Evolutionary conservation across 2,113 vertebrate species (phyloP).

Genomic region (Paramisgurnus dabryanus): DNA sequence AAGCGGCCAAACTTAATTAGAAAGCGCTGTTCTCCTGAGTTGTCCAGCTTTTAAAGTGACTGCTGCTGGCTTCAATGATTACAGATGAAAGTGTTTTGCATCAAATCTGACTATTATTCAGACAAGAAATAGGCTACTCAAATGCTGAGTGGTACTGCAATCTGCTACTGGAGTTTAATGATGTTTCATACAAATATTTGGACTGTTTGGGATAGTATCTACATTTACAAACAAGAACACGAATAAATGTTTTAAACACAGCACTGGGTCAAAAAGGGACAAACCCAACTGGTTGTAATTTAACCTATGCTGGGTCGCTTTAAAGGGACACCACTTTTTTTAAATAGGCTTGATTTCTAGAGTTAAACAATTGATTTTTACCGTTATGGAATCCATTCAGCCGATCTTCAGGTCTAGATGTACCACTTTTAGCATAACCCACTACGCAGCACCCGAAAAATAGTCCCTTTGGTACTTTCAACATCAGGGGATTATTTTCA

Average conservation of each 20-base stretch:
- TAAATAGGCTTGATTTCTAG: no score
- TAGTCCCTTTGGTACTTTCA: no score
- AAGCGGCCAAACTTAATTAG: constrained; percentile 6
- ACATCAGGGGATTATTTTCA: no score
- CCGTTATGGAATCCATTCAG: no score
- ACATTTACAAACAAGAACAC: neutral
- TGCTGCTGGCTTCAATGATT: constrained; percentile 1
- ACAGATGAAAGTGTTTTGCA: neutral
- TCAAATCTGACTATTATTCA: constrained; percentile 10
- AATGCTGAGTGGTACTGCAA: neutral
- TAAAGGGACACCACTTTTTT: no score
- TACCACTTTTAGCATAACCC: no score
- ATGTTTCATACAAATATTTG: neutral
- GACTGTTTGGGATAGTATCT: neutral
- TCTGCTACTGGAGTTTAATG: neutral
- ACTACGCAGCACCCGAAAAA: no score
- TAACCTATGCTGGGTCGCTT: no score
- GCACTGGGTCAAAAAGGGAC: no score
- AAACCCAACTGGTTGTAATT: no score
- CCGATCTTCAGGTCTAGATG: no score
- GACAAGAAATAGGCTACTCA: neutral
- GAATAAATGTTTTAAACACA: neutral
- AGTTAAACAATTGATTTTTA: no score
- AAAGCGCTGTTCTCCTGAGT: neutral
- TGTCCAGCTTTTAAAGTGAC: neutral